Conservation (phyloP, 2,888 invertebrate species). For the Apotomis turbidana region DNA sequence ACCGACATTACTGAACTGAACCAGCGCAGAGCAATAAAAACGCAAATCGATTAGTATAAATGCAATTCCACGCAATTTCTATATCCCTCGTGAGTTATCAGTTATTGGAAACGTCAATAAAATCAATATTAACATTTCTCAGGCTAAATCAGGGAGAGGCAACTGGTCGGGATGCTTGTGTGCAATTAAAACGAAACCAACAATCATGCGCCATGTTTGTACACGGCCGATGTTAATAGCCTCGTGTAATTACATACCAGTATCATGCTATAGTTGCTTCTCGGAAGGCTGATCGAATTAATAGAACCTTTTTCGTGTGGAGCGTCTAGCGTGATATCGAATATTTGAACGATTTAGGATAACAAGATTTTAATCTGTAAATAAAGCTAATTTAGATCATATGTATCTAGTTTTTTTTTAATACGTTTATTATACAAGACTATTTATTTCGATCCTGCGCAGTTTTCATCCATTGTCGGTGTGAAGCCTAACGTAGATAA, state of each 20-base stretch:
- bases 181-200: slow-evolving; percentile 83
- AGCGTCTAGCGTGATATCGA: slow-evolving; percentile 50
- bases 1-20: slow-evolving; percentile 7
- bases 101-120: slow-evolving; percentile 54
- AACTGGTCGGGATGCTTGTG: slow-evolving; percentile 79
- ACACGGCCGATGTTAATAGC: slow-evolving; percentile 83
- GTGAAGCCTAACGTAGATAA: background rate
- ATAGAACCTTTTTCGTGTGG: slow-evolving; percentile 76
- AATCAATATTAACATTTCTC: slow-evolving; percentile 78
- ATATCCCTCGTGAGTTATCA: slow-evolving; percentile 23
- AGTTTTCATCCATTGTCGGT: too few species aligned
- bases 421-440: background rate
- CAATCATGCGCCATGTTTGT: slow-evolving; percentile 84
- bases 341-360: slow-evolving; percentile 26
- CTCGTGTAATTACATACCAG: slow-evolving; percentile 81
- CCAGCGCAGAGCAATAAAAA: slow-evolving; percentile 25
- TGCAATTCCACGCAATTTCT: slow-evolving; percentile 31
- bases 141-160: slow-evolving; percentile 73
- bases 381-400: background rate
- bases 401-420: background rate
- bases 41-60: slow-evolving; percentile 20
- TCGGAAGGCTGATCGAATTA: slow-evolving; percentile 82
- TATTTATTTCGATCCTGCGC: too few species aligned
- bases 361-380: slow-evolving; percentile 9
- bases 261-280: slow-evolving; percentile 79